These are phyloP conservation scores for Campopleginae sp. DNA, from an alignment of 2,888 invertebrate species.

Conservation along the genomic window DNA sequence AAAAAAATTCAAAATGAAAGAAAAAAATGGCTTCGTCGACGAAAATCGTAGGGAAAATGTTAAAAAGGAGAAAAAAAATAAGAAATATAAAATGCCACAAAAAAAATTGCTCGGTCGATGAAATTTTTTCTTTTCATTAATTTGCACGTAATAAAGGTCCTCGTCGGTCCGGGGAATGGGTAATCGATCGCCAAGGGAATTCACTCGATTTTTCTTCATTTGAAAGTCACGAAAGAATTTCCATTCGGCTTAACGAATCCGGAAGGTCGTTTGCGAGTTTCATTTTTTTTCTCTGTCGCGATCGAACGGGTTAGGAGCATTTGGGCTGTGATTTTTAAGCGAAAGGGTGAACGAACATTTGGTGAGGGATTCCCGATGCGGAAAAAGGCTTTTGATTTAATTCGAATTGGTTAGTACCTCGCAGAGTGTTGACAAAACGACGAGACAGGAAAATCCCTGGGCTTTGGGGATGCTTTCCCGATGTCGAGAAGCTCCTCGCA, in stretches of 20 bases:
- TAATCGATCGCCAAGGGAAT: neutral
- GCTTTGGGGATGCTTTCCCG: constrained; percentile 21
- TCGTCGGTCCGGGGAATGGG: neutral
- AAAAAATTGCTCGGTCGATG: neutral
- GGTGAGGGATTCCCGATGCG: constrained; percentile 14
- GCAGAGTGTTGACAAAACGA: constrained; percentile 31
- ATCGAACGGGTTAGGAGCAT: neutral
- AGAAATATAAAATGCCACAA: neutral
- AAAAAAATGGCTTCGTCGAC: neutral
- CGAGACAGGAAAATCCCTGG: constrained; percentile 48
- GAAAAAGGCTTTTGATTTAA: constrained; percentile 55
- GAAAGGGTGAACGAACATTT: neutral
- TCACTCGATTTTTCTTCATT: constrained; percentile 10
- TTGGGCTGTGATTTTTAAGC: constrained; percentile 12
- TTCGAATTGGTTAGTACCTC: constrained; percentile 53
- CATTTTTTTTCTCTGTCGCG: neutral
- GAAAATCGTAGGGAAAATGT: neutral
- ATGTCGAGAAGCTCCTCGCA: constrained; percentile 48
- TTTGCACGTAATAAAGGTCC: neutral
- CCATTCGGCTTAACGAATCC: constrained; percentile 19
- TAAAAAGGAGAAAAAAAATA: neutral
- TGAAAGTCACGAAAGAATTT: neutral
- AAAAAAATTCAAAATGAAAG: neutral
- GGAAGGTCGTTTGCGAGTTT: constrained; percentile 41
- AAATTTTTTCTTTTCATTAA: neutral